These are phyloP conservation scores for Lepidostoma basale DNA, from an alignment of 1,140 invertebrate genomes.

Conservation along the genomic window DNA sequence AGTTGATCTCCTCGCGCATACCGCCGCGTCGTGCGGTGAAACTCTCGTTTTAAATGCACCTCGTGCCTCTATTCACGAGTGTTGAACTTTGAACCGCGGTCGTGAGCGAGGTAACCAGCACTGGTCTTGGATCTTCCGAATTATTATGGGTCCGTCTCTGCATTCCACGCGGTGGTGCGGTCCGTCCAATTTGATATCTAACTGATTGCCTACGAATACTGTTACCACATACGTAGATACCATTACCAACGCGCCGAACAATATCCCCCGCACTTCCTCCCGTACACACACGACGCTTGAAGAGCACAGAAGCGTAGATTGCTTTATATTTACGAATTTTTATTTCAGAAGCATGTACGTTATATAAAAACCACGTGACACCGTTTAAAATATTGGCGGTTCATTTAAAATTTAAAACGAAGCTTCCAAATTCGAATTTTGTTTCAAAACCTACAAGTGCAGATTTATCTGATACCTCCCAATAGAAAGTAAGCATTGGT, in stretches of 20 bases:
- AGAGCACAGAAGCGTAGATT: too few species aligned
- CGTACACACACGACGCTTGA: too few species aligned
- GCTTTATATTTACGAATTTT: not conserved
- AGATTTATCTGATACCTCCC: too few species aligned
- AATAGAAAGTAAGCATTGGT: too few species aligned
- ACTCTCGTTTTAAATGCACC: slow-evolving; percentile 22
- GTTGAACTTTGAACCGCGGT: slow-evolving; percentile 37
- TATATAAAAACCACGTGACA: too few species aligned
- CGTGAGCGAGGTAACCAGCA: slow-evolving; percentile 29
- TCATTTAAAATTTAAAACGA: too few species aligned
- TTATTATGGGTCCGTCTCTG: slow-evolving; percentile 22
- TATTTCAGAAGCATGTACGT: not conserved
- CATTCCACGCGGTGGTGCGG: slow-evolving; percentile 18
- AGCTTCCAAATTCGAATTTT: too few species aligned
- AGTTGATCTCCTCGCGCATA: not conserved
- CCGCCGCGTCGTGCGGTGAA: slow-evolving; percentile 12
- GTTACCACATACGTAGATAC: too few species aligned
- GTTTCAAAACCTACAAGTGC: too few species aligned
- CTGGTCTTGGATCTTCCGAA: slow-evolving; percentile 39
- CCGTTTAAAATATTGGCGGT: too few species aligned
- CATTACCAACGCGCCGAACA: too few species aligned
- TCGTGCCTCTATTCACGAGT: slow-evolving; percentile 31
- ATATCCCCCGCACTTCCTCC: too few species aligned
- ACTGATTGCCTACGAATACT: not conserved
- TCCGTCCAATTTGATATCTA: not conserved